phyloP scores from a whole-genome alignment of 2,113 vertebrate genomes.

The Aptenodytes patagonicus region DNA sequence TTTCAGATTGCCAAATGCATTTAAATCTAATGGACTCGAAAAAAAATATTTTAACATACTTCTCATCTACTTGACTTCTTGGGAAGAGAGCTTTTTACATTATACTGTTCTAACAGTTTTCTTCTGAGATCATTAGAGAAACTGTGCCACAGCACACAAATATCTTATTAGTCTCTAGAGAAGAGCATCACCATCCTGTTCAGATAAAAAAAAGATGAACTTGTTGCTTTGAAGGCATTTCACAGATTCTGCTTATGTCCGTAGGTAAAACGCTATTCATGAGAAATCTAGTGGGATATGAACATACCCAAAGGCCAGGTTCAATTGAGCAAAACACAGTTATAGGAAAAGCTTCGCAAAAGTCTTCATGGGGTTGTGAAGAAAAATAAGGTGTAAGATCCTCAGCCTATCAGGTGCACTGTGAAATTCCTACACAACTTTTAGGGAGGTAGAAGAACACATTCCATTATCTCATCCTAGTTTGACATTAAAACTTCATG shows the following conservation, averaged over 20 bases:
- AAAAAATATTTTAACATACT: neutral
- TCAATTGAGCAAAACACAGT: neutral
- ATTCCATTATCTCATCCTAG: neutral
- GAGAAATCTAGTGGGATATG: neutral
- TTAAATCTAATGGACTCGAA: neutral
- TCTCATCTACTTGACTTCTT: neutral
- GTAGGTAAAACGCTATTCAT: neutral
- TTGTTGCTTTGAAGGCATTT: neutral
- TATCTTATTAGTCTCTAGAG: neutral
- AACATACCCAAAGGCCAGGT: neutral
- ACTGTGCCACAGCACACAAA: neutral
- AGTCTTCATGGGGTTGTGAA: neutral
- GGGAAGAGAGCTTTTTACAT: neutral
- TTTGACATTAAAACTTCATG: neutral
- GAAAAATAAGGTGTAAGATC: neutral
- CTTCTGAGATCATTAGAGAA: neutral
- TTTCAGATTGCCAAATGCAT: neutral
- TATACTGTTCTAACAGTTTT: neutral
- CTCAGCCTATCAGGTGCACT: neutral
- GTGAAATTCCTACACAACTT: neutral
- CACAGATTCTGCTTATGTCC: neutral
- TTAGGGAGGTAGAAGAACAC: neutral
- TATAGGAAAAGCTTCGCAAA: neutral
- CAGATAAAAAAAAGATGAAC: neutral
- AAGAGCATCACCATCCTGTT: neutral